Percentiles rank a stretch among this genome's conserved stretches.
Evolutionary conservation across 2,888 invertebrate genomes (phyloP).

Genomic region (Nemotelus nigrinus): DNA sequence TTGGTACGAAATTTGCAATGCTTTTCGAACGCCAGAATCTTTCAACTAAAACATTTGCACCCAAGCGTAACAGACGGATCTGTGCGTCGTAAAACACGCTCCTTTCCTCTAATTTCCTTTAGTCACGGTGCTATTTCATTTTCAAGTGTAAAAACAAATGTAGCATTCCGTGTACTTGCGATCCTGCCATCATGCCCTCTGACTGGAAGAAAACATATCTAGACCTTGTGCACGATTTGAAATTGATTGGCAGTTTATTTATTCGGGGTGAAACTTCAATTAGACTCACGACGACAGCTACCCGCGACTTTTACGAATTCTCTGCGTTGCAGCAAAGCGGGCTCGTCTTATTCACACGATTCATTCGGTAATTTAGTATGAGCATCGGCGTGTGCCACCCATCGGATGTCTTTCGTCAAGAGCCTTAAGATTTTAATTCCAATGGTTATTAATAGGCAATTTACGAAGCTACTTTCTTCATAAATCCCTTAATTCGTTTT

Average conservation of each 20-base stretch:
- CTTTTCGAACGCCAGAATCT: too few species aligned
- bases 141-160: constrained; percentile 29
- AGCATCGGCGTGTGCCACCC: too few species aligned
- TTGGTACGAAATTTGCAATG: too few species aligned
- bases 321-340: not conserved
- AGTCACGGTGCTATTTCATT: constrained; percentile 42
- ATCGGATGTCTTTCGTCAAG: too few species aligned
- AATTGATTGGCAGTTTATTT: constrained; percentile 44
- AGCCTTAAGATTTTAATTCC: too few species aligned
- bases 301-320: not conserved
- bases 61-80: constrained; percentile 4
- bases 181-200: not conserved
- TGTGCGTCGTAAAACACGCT: not conserved
- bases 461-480: constrained; percentile 10
- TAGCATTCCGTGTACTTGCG: constrained; percentile 11
- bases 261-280: constrained; percentile 42
- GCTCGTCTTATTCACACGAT: constrained; percentile 4
- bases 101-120: constrained; percentile 28
- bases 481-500: constrained; percentile 35
- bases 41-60: too few species aligned
- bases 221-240: constrained; percentile 20
- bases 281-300: constrained; percentile 38
- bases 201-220: constrained; percentile 11
- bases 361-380: not conserved
- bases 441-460: constrained; percentile 41